Percentiles rank a stretch among this genome's conserved stretches.
Conservation (phyloP, 2,888 invertebrate species). For the Leistus spinibarbis region DNA sequence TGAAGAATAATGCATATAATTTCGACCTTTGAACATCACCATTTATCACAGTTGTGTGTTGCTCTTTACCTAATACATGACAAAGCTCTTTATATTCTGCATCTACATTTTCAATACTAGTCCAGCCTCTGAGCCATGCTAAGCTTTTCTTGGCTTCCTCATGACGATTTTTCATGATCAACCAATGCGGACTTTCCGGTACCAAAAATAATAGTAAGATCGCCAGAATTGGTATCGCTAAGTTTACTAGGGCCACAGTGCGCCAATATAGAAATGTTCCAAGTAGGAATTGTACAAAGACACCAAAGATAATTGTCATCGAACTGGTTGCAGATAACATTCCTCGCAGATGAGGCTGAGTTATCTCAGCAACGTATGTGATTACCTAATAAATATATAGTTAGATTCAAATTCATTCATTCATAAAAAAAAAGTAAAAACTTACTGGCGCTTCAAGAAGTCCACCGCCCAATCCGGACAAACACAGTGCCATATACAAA, state of each 20-base stretch:
- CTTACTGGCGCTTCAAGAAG: conserved; percentile 80
- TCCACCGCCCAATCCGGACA: conserved; percentile 79
- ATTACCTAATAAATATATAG: conserved; percentile 62
- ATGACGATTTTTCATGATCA: conserved; percentile 69
- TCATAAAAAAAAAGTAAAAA: neutral
- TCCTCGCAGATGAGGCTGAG: conserved; percentile 79
- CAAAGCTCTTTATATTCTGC: conserved; percentile 64
- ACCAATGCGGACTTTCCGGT: conserved; percentile 84
- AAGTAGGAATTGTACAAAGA: conserved; percentile 76
- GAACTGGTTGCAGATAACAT: conserved; percentile 76
- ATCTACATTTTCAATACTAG: conserved; percentile 65
- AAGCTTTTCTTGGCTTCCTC: conserved; percentile 72
- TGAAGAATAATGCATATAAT: conserved; percentile 58
- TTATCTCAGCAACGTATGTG: conserved; percentile 84
- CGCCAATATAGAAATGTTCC: conserved; percentile 76
- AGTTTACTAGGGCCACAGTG: conserved; percentile 70
- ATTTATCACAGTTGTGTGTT: neutral
- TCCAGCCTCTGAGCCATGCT: conserved; percentile 83
- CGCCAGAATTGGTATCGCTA: conserved; percentile 68
- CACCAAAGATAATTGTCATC: conserved; percentile 75
- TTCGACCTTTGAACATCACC: neutral
- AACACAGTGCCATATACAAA: conserved; percentile 71
- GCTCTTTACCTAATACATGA: conserved; percentile 41
- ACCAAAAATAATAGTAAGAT: conserved; percentile 71
- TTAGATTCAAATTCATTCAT: neutral